Percentiles rank a stretch among this genome's conserved stretches.
phyloP scores from a whole-genome alignment of 1,140 invertebrate genomes.

The Halictus rubicundus region DNA sequence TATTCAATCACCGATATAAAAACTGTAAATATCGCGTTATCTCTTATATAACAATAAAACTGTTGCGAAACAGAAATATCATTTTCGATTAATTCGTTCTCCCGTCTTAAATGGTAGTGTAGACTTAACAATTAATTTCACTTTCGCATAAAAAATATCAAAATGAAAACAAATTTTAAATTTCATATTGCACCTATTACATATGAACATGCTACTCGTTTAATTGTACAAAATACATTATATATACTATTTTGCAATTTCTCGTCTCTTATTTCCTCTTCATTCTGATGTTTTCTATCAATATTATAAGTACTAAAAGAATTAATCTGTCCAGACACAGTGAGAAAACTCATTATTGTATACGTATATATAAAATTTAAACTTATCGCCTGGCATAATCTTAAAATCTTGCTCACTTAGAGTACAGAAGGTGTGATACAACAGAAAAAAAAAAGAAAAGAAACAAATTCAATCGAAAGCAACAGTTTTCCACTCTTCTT shows the following conservation, averaged over 20 bases:
- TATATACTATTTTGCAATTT: slow-evolving; percentile 1
- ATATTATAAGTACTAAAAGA: slow-evolving; percentile 31
- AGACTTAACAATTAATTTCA: slow-evolving; percentile 19
- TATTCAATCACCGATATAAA: slow-evolving; percentile 4
- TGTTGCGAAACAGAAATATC: slow-evolving; percentile 4
- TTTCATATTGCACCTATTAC: slow-evolving; percentile 43
- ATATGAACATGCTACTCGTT: slow-evolving; percentile 2
- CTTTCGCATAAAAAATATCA: background rate
- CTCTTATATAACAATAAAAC: slow-evolving; percentile 13
- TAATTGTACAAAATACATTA: slow-evolving; percentile 23
- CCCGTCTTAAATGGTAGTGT: background rate
- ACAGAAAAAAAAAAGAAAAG: slow-evolving; percentile 10
- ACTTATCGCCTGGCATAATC: background rate
- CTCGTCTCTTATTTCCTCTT: slow-evolving; percentile 4
- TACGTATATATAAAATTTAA: slow-evolving; percentile 6
- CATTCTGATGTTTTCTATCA: slow-evolving; percentile 11
- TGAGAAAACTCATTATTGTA: slow-evolving; percentile 1
- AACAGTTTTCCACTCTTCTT: background rate
- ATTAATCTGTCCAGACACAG: slow-evolving; percentile 8
- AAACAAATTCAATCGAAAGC: background rate
- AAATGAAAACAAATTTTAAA: slow-evolving; percentile 30
- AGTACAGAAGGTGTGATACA: slow-evolving; percentile 1
- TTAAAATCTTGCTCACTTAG: slow-evolving; percentile 4
- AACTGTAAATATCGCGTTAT: slow-evolving; percentile 16
- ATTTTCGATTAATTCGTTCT: background rate